Evolutionary conservation across 1,140 invertebrate species (phyloP).

Genomic region (Drosophila pandora): DNA sequence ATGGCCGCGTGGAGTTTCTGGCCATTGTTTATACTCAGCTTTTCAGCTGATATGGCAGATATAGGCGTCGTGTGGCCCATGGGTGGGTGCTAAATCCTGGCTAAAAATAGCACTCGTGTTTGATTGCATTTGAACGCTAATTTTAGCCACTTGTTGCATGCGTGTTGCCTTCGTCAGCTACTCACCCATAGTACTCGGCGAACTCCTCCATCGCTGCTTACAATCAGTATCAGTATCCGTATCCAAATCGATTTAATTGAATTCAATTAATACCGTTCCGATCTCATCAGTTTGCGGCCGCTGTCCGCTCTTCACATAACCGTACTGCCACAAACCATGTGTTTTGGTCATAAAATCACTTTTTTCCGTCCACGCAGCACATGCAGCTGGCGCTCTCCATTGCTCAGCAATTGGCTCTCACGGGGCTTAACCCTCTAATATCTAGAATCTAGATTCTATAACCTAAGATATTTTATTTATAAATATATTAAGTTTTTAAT

Average conservation of each 20-base stretch:
- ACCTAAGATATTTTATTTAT: too few relatives aligned
- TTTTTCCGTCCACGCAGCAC: constrained; percentile 37
- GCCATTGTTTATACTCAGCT: constrained; percentile 41
- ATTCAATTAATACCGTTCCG: constrained; percentile 43
- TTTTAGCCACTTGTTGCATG: constrained; percentile 62
- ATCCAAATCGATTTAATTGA: constrained; percentile 38
- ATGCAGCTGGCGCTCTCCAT: constrained; percentile 30
- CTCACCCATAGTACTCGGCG: constrained; percentile 53
- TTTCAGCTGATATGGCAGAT: constrained; percentile 19
- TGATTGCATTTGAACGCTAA: constrained; percentile 59
- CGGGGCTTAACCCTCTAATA: background rate
- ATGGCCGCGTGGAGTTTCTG: constrained; percentile 32
- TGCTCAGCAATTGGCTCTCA: background rate
- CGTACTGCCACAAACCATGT: constrained; percentile 42
- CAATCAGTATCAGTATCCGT: background rate
- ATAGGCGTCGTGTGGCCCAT: constrained; percentile 31
- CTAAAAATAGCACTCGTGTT: constrained; percentile 58
- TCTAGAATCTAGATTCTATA: background rate
- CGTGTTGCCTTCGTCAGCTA: constrained; percentile 13
- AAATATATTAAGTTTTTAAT: too few relatives aligned
- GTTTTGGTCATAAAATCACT: constrained; percentile 43
- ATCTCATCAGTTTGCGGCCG: constrained; percentile 33
- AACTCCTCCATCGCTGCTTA: constrained; percentile 52
- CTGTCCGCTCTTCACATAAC: constrained; percentile 38
- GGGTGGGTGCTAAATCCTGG: constrained; percentile 52